Evolutionary conservation across 2,888 invertebrate species (phyloP).

Genomic region (Cerastis rubricosa): DNA sequence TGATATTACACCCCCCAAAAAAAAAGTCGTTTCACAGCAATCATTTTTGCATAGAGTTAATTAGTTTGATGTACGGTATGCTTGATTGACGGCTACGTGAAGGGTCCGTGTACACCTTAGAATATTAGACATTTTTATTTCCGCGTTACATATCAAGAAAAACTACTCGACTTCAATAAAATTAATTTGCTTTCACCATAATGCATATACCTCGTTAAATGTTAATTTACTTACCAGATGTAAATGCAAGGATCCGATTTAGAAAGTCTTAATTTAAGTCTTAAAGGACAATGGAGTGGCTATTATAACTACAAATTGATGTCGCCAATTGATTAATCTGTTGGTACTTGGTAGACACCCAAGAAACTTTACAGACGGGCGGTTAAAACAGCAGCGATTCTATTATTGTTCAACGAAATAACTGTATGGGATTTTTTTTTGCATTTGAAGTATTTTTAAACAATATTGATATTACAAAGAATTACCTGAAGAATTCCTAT

Average conservation of each 20-base stretch:
- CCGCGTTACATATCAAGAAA: neutral
- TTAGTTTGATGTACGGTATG: no score
- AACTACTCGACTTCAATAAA: no score
- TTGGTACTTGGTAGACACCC: conserved; percentile 64
- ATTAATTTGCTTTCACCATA: neutral
- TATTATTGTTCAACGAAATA: conserved; percentile 22
- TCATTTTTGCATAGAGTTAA: no score
- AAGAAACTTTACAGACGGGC: conserved; percentile 59
- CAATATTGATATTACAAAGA: conserved; percentile 28
- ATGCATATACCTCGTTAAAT: neutral
- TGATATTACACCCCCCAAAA: no score
- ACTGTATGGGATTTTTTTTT: neutral
- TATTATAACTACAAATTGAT: conserved; percentile 69
- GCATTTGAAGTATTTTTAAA: conserved; percentile 4
- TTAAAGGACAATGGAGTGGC: conserved; percentile 54
- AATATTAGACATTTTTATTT: neutral
- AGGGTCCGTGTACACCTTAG: no score
- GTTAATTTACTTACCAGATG: conserved; percentile 24
- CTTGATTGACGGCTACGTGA: no score
- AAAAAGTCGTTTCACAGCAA: no score
- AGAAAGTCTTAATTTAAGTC: conserved; percentile 55
- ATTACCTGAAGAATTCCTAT: conserved; percentile 49
- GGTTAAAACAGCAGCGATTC: conserved; percentile 20
- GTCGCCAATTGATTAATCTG: conserved; percentile 69
- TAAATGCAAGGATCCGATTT: conserved; percentile 26